Evolutionary conservation across 2,888 invertebrate species (phyloP), one percentile per base, ranked within the genome.

Genomic region (Phymatocera aterrima): DNA sequence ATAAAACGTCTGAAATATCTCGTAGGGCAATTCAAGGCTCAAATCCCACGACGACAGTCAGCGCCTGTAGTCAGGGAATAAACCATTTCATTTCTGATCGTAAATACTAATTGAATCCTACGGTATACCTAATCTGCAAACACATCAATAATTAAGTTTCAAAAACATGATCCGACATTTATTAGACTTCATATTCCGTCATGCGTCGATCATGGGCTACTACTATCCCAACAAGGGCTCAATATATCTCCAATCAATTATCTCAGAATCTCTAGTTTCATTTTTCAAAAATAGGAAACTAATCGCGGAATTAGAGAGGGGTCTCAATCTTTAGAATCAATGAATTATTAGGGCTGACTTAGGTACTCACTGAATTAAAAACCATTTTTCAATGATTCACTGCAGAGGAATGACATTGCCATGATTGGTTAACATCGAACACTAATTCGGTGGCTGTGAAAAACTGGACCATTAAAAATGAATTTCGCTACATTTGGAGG

Each of bases 1-100:
- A 72, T 51, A 72, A 51, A 51, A 72, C 31, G 57, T 51, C 60
- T 37, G 40, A 75, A 75, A 75, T 75, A 60, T 57, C 57, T 75
- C 72, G 34, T 1, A 4, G 54, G 31, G 72, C 72, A 72, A 28
- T 72, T 72, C 72, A 72, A 72, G 72, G 72, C 28, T 64, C 18
- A 37, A 34, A 6, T 64, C 37, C 15, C 21, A 34, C n/a, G 34
- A 64, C 21, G 61, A 31, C 8, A 18, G 28, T 40, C 40, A 12
- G 57, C 37, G 37, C 34, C 5, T 64, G 18, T 64, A 8, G 4
- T 18, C 61, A 8, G n/a, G 2, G 57, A 15, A 28, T 21, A 57
- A 28, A 57, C 28, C 57, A 12, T 57, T 15, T 28, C 3, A 28
- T 4, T n/a, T 57, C 10, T 57, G 15, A 4, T 40, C 40, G 40